Base-by-base conservation (phyloP, 2,888 invertebrate species). In the Hirtodrosophila histrioides region DNA sequence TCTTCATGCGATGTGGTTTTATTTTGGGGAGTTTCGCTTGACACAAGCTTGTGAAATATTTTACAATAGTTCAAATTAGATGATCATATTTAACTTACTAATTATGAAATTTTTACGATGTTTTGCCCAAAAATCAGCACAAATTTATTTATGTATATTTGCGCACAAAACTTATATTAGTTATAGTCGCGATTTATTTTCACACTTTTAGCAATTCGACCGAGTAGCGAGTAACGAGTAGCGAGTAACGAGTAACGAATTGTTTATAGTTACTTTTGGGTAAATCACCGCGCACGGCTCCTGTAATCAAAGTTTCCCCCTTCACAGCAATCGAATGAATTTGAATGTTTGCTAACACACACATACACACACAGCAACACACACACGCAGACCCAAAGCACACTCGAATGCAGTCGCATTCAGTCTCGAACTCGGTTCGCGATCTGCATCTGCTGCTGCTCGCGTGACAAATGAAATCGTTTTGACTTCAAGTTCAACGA, bases 401-500 rank as follows among this genome's bases (percentile, higher is more conserved):
- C 35, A 48, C 35, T 12, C 10, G 37, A 45, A 29, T 29, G 53
- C 46, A 12, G n/a, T 35, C 12, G 29, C 36, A 31, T 31, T 24
- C 12, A 49, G 35, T 63, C 17, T 10, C 24, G 8, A 33, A 40
- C 24, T 55, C 49, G 50, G 23, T 44, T 39, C 35, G 29, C 55
- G 54, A 62, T 70, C 79, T 66, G 66, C 35, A 60, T 60, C 35
- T 66, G 81, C 64, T 80, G 78, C 73, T 73, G 50, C 78, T 81
- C 81, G 83, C 86, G 87, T 83, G 87, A 80, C 90, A 86, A 85
- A 82, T 82, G 76, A 73, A 74, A 82, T 68, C 86, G 89, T 55
- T 86, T 84, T 88, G 88, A 86, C 89, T 78, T 80, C 82, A 89
- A 88, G 87, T 86, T 86, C 84, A 88, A 51, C 68, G 69, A 63